Evolutionary conservation across 2,113 vertebrate species (phyloP).

Genomic region (Vulpes ferrilata): DNA sequence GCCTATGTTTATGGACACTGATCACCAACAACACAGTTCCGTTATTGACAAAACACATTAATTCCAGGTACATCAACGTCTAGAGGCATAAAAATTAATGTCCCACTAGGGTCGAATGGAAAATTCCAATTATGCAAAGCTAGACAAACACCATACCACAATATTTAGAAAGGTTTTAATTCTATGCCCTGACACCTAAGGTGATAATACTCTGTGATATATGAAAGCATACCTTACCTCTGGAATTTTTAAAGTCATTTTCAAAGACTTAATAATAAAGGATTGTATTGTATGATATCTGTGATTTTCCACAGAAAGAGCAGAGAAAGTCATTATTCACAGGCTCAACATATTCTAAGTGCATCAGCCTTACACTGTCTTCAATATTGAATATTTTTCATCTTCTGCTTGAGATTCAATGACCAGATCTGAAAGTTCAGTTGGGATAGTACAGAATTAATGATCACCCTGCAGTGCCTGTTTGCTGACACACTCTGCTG

Average conservation of each 20-base stretch:
- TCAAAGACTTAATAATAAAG: constrained; percentile 6
- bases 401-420: not conserved
- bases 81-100: constrained; percentile 25
- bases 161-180: constrained; percentile 52
- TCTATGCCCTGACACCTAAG: not conserved
- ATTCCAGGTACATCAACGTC: not conserved
- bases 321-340: not conserved
- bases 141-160: not conserved
- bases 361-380: not conserved
- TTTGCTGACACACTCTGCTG: not conserved
- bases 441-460: not conserved
- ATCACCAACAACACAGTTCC: not conserved
- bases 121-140: constrained; percentile 51
- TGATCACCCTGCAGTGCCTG: not conserved
- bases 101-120: not conserved
- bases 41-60: constrained; percentile 22
- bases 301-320: not conserved
- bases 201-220: not conserved
- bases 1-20: not conserved
- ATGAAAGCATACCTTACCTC: not conserved
- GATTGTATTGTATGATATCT: not conserved
- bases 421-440: not conserved
- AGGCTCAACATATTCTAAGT: not conserved
- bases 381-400: not conserved
- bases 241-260: not conserved